These are phyloP conservation scores for Tetramorium parvispinum DNA, from an alignment of 1,140 invertebrate species.

Conservation along the genomic window DNA sequence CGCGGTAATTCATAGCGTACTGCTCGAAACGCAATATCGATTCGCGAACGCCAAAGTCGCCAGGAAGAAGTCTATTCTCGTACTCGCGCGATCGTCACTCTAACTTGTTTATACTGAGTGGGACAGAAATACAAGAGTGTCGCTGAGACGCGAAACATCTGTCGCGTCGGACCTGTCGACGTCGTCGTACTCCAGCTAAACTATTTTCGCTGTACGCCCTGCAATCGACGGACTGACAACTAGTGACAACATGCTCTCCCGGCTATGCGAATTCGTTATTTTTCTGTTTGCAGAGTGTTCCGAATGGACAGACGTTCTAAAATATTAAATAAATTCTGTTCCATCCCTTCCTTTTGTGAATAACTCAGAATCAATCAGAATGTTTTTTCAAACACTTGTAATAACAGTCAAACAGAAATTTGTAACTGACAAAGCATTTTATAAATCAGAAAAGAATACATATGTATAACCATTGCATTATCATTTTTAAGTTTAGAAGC, in stretches of 20 bases:
- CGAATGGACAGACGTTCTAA: background rate
- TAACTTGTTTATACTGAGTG: slow-evolving; percentile 83
- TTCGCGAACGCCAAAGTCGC: background rate
- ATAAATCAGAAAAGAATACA: background rate
- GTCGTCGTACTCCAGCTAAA: slow-evolving; percentile 65
- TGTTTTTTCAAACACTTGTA: background rate
- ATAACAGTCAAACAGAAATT: background rate
- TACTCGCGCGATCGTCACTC: slow-evolving; percentile 81
- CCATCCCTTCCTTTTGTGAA: background rate
- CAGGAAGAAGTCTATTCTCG: slow-evolving; percentile 79
- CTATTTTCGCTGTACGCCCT: slow-evolving; percentile 76
- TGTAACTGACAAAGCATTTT: background rate
- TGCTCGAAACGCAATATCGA: slow-evolving; percentile 23
- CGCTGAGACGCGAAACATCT: slow-evolving; percentile 81
- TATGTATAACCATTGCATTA: background rate
- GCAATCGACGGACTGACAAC: slow-evolving; percentile 75
- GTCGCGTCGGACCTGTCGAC: slow-evolving; percentile 75
- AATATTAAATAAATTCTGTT: background rate
- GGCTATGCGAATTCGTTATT: slow-evolving; percentile 40
- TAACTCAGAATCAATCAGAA: background rate
- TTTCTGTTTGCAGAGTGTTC: slow-evolving; percentile 18
- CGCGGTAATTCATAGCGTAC: background rate
- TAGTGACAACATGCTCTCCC: slow-evolving; percentile 74
- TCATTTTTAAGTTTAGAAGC: background rate
- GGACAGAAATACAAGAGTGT: slow-evolving; percentile 84